These are phyloP conservation scores for Molossus molossus DNA, from an alignment of 2,797 vertebrate genomes.

Conservation along the genomic window DNA sequence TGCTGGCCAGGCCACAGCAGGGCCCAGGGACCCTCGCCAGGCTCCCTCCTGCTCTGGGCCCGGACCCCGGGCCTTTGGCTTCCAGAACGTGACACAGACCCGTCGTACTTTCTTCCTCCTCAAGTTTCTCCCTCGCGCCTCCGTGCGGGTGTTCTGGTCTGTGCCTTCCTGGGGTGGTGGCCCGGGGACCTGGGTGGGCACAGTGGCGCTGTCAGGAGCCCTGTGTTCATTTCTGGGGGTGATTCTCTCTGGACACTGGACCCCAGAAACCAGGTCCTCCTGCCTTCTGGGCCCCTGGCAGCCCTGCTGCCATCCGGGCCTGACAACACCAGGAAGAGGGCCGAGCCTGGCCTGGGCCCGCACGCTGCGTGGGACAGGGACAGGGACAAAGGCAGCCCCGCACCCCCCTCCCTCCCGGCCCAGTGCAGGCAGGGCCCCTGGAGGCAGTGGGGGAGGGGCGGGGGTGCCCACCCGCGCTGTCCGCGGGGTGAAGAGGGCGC, in stretches of 20 bases:
- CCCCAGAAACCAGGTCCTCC: not conserved
- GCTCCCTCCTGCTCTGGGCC: not conserved
- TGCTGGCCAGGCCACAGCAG: not conserved
- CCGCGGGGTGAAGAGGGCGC: constrained; percentile 43
- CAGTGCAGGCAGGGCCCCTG: not conserved
- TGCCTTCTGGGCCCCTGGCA: not conserved
- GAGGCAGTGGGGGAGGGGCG: not conserved
- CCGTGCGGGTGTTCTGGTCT: not conserved
- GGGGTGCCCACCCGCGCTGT: not conserved
- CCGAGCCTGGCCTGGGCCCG: not conserved
- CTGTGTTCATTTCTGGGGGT: not conserved
- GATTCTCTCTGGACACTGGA: not conserved
- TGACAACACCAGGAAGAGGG: not conserved
- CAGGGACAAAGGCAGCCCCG: not conserved
- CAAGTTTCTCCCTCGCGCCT: accelerated
- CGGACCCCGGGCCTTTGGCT: not conserved
- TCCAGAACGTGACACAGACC: not conserved
- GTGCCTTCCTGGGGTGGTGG: not conserved
- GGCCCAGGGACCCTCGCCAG: accelerated
- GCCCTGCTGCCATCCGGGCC: not conserved
- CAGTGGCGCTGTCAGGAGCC: accelerated
- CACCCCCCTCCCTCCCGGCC: not conserved
- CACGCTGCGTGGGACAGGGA: not conserved
- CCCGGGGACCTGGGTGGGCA: not conserved
- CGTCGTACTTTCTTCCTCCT: not conserved